A percentile compares a stretch with the other conserved stretches of the same genome.
phyloP scores from a whole-genome alignment of 2,797 vertebrate species.

The Gambelia wislizenii region DNA sequence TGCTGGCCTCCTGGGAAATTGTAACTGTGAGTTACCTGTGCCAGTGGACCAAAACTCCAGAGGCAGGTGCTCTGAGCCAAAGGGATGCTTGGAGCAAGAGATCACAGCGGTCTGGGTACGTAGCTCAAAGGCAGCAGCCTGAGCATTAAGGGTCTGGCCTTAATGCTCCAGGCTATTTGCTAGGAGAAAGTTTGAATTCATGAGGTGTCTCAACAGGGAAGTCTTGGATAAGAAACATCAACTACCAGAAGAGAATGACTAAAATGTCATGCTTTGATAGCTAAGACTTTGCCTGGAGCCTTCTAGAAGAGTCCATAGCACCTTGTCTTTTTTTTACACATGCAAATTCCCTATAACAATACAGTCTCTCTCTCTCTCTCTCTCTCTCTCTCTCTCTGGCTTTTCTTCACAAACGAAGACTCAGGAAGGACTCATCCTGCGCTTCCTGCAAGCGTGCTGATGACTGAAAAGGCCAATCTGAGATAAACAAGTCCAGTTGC shows the following conservation, averaged over 20 bases:
- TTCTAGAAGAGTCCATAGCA: not conserved
- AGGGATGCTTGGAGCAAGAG: slow-evolving; percentile 41
- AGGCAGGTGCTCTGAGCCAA: slow-evolving; percentile 24
- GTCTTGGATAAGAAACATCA: not conserved
- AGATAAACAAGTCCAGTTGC: too few species aligned
- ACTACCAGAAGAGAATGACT: slow-evolving; percentile 4
- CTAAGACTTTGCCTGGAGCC: not conserved
- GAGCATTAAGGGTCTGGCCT: not conserved
- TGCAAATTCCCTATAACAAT: too few species aligned
- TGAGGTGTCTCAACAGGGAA: not conserved
- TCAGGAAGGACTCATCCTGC: too few species aligned
- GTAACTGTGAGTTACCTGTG: slow-evolving; percentile 48
- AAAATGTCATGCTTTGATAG: not conserved
- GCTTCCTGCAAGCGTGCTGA: too few species aligned
- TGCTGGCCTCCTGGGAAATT: slow-evolving; percentile 58
- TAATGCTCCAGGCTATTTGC: not conserved
- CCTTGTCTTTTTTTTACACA: not conserved
- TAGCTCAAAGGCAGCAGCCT: not conserved
- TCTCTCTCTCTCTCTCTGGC: too few species aligned
- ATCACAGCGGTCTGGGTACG: not conserved
- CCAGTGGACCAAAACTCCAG: slow-evolving; percentile 35
- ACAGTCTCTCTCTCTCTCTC: too few species aligned
- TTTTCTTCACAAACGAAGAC: too few species aligned
- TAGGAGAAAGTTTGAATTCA: not conserved
- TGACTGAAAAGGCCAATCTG: too few species aligned